Conservation (phyloP, 2,888 invertebrate genomes). For the Mactromeris polynyma region DNA sequence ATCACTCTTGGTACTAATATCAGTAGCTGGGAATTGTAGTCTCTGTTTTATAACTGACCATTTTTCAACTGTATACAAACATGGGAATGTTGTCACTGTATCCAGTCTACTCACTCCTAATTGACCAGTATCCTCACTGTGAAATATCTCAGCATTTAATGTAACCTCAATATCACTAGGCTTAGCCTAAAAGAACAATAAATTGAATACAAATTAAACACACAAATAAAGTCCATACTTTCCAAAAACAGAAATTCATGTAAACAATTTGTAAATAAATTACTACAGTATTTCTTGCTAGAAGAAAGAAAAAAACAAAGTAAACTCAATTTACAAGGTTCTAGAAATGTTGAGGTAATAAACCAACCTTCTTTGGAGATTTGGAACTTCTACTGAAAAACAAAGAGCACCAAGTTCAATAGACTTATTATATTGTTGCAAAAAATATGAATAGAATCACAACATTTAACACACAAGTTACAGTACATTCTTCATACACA, state of each 20-base stretch:
- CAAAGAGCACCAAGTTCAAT: background rate
- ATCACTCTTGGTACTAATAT: slow-evolving; percentile 4
- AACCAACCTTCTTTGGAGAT: slow-evolving; percentile 12
- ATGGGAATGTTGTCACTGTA: slow-evolving; percentile 37
- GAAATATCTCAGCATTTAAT: slow-evolving; percentile 44
- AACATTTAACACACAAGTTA: no score
- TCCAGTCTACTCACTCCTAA: slow-evolving; percentile 45
- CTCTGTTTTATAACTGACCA: slow-evolving; percentile 37
- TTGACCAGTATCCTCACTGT: background rate
- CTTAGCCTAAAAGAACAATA: slow-evolving; percentile 22
- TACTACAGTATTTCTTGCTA: no score
- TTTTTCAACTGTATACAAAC: slow-evolving; percentile 29
- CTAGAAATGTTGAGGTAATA: background rate
- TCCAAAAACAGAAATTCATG: no score
- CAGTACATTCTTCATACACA: no score
- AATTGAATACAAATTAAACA: no score
- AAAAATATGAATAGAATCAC: no score
- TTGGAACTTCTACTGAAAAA: slow-evolving; percentile 1
- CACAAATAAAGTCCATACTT: no score
- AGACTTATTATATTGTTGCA: no score
- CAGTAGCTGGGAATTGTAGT: slow-evolving; percentile 43
- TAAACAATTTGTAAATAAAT: no score
- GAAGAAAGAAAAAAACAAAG: no score
- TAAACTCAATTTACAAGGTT: no score
- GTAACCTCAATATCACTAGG: slow-evolving; percentile 34